A percentile compares a stretch with the other conserved stretches of the same genome.
Evolutionary conservation across 2,888 invertebrate species (phyloP).

Genomic region (Acrobasis suavella): DNA sequence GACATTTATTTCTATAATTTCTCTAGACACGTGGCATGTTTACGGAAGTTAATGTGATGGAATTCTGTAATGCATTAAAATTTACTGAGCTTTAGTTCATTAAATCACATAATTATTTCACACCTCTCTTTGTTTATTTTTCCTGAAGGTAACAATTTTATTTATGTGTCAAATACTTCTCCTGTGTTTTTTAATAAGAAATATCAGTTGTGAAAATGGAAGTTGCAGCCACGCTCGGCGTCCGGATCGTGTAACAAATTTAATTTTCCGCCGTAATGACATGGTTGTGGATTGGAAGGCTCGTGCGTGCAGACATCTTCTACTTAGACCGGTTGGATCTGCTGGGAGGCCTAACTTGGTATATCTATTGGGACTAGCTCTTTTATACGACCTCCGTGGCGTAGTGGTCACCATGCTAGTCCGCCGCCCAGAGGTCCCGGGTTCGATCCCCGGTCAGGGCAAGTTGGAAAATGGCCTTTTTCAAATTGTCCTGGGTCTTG

Average conservation of each 20-base stretch:
- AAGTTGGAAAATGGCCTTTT: too few species aligned
- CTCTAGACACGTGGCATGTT: conserved; percentile 16
- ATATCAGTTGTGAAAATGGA: not conserved
- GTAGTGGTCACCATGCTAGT: too few species aligned
- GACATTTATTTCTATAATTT: conserved; percentile 19
- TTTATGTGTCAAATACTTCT: not conserved
- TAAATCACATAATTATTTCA: not conserved
- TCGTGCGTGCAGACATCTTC: conserved; percentile 51
- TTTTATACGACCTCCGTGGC: too few species aligned
- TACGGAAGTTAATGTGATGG: conserved; percentile 20
- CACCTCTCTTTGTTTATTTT: not conserved
- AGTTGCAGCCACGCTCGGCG: not conserved
- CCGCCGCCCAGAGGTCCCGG: too few species aligned
- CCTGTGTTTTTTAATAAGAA: not conserved
- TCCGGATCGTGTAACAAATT: conserved; percentile 26
- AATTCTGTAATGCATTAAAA: not conserved
- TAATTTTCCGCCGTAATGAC: conserved; percentile 38
- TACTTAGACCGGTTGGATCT: too few species aligned
- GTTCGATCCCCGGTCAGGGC: too few species aligned
- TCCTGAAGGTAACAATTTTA: not conserved
- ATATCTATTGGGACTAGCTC: too few species aligned
- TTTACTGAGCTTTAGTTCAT: not conserved
- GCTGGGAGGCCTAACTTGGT: too few species aligned
- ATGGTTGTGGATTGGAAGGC: conserved; percentile 35
- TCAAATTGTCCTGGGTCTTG: too few species aligned